phyloP scores from a whole-genome alignment of 1,140 invertebrate species.

The Brachionus calyciflorus region DNA sequence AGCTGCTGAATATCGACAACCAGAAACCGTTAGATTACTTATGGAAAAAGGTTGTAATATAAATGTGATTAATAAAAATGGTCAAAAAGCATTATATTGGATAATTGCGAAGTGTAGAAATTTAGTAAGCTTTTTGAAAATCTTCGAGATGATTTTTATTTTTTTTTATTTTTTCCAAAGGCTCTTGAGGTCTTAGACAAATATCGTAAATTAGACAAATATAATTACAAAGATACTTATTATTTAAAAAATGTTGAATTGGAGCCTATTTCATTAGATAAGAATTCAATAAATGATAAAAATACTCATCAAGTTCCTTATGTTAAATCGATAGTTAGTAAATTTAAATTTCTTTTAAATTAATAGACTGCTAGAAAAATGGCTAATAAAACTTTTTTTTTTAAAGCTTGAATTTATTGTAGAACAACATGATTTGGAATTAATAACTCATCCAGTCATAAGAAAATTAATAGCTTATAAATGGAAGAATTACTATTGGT shows the following conservation, averaged over 20 bases:
- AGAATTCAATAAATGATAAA: no score
- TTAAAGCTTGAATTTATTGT: neutral
- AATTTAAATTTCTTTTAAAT: no score
- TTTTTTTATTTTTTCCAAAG: neutral
- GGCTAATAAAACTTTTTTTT: no score
- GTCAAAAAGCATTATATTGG: conserved; percentile 9
- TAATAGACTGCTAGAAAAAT: no score
- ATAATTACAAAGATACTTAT: neutral
- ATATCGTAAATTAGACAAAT: neutral
- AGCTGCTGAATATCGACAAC: conserved; percentile 13
- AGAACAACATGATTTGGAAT: neutral
- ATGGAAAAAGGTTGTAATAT: neutral
- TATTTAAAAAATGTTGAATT: neutral
- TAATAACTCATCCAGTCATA: conserved; percentile 40
- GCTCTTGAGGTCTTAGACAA: neutral
- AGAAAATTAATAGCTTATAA: conserved; percentile 4
- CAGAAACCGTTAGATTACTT: neutral
- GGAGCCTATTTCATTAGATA: neutral
- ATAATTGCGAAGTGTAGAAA: neutral
- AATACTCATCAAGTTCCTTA: no score
- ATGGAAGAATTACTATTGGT: neutral
- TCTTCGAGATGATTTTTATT: neutral
- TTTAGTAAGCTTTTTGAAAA: neutral
- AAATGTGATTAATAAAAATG: neutral
- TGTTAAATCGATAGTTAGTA: no score